Base-by-base conservation (phyloP, 1,140 invertebrate species). In the Venturia canescens region DNA sequence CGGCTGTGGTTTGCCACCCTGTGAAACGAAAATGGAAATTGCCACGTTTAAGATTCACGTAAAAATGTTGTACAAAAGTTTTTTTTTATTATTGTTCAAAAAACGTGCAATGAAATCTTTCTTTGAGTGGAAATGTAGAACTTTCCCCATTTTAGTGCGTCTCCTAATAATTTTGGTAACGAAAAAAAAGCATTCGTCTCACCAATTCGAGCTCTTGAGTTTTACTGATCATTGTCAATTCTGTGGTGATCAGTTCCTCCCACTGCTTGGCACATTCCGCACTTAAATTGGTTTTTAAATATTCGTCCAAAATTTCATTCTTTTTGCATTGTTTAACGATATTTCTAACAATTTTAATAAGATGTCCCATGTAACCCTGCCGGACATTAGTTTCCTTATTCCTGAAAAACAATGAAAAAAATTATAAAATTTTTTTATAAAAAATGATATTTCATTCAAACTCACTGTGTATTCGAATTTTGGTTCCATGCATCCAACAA, bases 361-460 rank as follows among this genome's bases (percentile, higher is more conserved):
- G 88, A 90, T 97, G 96, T 69, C 96, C 96, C 95, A 96, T 96
- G 85, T 96, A 96, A 53, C 95, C 95, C 86, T 93, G 90, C 27
- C 95, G 89, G 80, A 92, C 91, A 29, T 26, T 26, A 18, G 90
- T 91, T 80, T 90, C 91, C 88, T 90, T 90, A 86, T 80, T 85
- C 83, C 92, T 92, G 74, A 9, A 44, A 44, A 44, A 44, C 38
- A 44, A 11, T 1, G 7, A 44, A 44, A 44, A 44, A 11, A 1
- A 44, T 9, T 44, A 9, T 44, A 11, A 44, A 11, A 44, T 4
- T 44, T 44, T 44, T 5, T n/a, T 9, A 57, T n/a, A 57, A 21
- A 23, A 21, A 57, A n/a, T n/a, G 21, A 9, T 38, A 38, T 16
- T 79, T 85, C n/a, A 71, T 29, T 66, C 75, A 18, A 71, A 92